Conservation (phyloP, 2,797 vertebrate species). For the Rhinophrynus dorsalis region DNA sequence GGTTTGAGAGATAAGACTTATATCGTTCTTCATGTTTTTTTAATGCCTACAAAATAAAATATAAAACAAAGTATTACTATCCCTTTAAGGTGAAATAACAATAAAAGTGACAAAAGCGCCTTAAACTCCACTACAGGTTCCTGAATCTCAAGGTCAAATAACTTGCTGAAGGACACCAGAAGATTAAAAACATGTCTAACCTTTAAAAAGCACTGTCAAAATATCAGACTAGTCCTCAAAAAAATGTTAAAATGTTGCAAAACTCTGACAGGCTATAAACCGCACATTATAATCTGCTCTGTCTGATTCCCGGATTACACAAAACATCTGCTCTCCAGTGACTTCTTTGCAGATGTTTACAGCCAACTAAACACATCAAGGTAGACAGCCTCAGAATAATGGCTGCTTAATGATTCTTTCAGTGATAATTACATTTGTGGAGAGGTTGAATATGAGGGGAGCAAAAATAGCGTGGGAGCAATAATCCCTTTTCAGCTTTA, state of each 20-base stretch:
- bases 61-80: too few species aligned
- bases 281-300: slow-evolving; percentile 55
- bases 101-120: too few species aligned
- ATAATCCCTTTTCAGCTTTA: slow-evolving; percentile 4
- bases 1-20: too few species aligned
- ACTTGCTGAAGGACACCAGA: too few species aligned
- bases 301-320: slow-evolving; percentile 62
- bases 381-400: slow-evolving; percentile 19
- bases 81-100: too few species aligned
- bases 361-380: slow-evolving; percentile 46
- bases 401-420: slow-evolving; percentile 36
- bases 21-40: too few species aligned
- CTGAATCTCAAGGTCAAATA: too few species aligned
- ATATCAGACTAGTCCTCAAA: not conserved
- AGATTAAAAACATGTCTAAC: not conserved
- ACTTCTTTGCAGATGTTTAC: slow-evolving; percentile 58
- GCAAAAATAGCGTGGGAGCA: slow-evolving; percentile 15
- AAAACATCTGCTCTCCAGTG: slow-evolving; percentile 64
- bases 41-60: too few species aligned
- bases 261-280: not conserved
- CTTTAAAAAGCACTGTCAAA: not conserved
- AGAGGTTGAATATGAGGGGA: slow-evolving; percentile 31
- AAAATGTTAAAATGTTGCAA: not conserved
- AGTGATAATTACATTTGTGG: slow-evolving; percentile 26
- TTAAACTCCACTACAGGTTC: too few species aligned